Evolutionary conservation across 1,140 invertebrate genomes (phyloP).

Genomic region (Aleiodes sp.): DNA sequence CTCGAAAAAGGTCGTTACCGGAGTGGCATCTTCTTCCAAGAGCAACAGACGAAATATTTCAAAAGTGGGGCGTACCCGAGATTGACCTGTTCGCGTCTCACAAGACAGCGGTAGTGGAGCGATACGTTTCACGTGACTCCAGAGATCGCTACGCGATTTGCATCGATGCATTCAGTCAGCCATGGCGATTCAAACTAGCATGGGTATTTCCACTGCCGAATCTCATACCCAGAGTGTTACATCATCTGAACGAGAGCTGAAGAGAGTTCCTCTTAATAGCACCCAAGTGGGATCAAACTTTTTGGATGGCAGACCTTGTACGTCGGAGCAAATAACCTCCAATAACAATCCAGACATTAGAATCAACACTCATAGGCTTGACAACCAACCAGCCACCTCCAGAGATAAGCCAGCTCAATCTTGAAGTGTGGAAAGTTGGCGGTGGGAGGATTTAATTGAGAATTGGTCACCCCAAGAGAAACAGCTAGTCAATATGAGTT

Average conservation of each 20-base stretch:
- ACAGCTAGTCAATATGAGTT: neutral
- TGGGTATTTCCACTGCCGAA: constrained; percentile 57
- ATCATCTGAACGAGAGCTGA: constrained; percentile 46
- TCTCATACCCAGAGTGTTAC: constrained; percentile 50
- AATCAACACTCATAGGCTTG: constrained; percentile 19
- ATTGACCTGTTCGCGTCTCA: constrained; percentile 54
- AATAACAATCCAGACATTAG: neutral
- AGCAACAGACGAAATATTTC: constrained; percentile 42
- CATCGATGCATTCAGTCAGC: constrained; percentile 49
- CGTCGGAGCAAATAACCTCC: neutral
- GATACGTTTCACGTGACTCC: constrained; percentile 46
- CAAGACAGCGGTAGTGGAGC: constrained; percentile 45
- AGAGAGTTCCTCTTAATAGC: constrained; percentile 13
- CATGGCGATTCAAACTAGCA: constrained; percentile 48
- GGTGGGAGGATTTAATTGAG: too few species aligned
- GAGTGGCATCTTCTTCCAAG: constrained; percentile 52
- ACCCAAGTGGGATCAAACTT: constrained; percentile 22
- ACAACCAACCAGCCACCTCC: too few species aligned
- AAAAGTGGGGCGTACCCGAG: constrained; percentile 46
- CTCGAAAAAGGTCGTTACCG: constrained; percentile 39
- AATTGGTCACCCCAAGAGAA: constrained; percentile 19
- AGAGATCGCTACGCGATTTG: constrained; percentile 40
- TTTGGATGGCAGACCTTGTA: constrained; percentile 12
- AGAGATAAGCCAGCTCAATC: too few species aligned
- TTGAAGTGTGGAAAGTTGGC: too few species aligned